Evolutionary conservation across 2,797 vertebrate species (phyloP), one percentile per base, ranked within the genome.

Genomic region (Alcedo atthis): DNA sequence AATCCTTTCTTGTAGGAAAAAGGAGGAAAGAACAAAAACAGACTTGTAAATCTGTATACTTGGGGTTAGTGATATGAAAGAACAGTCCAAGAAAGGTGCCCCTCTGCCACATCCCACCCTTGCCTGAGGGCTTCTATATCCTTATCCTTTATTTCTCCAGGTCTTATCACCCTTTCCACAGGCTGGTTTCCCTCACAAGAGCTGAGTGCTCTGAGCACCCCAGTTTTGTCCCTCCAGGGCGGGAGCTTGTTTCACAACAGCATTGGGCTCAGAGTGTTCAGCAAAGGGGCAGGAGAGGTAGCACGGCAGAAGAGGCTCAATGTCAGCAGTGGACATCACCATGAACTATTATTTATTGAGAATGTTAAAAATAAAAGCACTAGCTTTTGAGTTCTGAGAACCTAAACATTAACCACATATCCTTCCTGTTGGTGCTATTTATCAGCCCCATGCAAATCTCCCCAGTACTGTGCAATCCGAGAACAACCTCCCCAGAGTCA

Each of bases 101-200:
- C 71, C 54, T 71, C 22, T 15, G 9, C 28, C 18, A 19, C 28
- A 49, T 40, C 35, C 35, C 54, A 30, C 11, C 14, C 30, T 42
- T 62, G 35, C 66, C 25, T 57, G 59, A n/a, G 13, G 35, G 30
- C 25, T 57, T 22, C 48, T 85, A 21, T 30, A 35, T 67, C 12
- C 35, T 73, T 17, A 17, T 22, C 24, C 6, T 62, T 57, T 25
- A 30, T 58, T 77, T 81, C 30, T 35, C 25, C 25, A 35, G 15
- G 46, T 77, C 9, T 70, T n/a, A 51, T 45, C 7, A 9, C 80
- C 7, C 9, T 70, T 84, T 64, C 58, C 13, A n/a, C 40, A 64
- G 25, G 25, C 26, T 1, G 0, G 25, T 28, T 62, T 19, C 19
- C 6, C 5, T 57, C 35, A 63, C 0, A 1, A 35, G 18, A 76